A percentile compares a stretch with the other conserved stretches of the same genome.
Evolutionary conservation across 2,797 vertebrate species (phyloP).

Genomic region (Pangasius djambal): DNA sequence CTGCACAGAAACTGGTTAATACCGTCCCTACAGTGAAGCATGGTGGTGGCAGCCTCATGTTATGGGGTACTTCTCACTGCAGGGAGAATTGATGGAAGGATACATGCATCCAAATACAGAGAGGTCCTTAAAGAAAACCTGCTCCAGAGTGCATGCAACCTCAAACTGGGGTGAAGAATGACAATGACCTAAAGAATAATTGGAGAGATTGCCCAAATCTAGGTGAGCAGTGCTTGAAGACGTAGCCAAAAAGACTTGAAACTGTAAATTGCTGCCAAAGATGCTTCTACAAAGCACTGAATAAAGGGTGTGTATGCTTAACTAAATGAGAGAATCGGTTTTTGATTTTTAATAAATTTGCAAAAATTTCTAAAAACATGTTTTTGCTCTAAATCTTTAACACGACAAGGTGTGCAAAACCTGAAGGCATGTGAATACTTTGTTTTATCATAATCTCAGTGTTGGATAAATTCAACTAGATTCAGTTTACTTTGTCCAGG

Average conservation of each 20-base stretch:
- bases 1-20: too few species aligned
- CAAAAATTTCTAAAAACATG: not conserved
- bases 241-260: not conserved
- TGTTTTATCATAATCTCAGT: not conserved
- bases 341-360: not conserved
- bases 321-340: not conserved
- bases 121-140: not conserved
- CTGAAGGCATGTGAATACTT: not conserved
- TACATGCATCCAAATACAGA: not conserved
- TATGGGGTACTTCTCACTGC: not conserved
- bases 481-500: constrained; percentile 70
- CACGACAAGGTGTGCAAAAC: not conserved
- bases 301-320: not conserved
- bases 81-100: not conserved
- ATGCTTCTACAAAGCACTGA: not conserved
- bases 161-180: not conserved
- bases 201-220: not conserved
- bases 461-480: not conserved
- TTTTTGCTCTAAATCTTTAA: not conserved
- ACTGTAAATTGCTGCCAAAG: not conserved
- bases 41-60: not conserved
- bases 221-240: not conserved
- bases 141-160: not conserved
- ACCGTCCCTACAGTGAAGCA: not conserved
- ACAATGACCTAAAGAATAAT: too few species aligned